Percentiles rank a stretch among this genome's conserved stretches.
Conservation (phyloP, 1,140 invertebrate species). For the Pseudomyrmex sp. region DNA sequence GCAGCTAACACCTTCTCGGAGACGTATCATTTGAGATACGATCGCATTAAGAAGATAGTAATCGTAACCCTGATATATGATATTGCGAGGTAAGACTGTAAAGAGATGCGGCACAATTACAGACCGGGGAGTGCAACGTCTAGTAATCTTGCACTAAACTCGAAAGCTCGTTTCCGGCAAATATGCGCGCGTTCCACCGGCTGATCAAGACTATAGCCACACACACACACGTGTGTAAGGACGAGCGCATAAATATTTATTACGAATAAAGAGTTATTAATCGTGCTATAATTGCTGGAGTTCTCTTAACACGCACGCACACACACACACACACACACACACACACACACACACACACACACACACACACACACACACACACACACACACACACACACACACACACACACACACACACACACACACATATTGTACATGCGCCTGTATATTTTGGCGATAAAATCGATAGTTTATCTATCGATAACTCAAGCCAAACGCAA, state of each 20-base stretch:
- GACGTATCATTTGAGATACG: background rate
- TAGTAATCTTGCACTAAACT: constrained; percentile 43
- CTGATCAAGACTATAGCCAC: constrained; percentile 21
- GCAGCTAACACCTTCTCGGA: constrained; percentile 20
- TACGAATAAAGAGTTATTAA: constrained; percentile 47
- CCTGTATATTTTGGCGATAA: no score
- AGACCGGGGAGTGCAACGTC: constrained; percentile 26
- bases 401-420: no score
- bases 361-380: background rate
- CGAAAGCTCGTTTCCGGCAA: constrained; percentile 51
- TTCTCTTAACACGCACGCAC: background rate
- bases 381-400: background rate
- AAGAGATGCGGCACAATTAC: constrained; percentile 39
- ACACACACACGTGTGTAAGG: background rate
- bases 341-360: no score
- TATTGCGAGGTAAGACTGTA: constrained; percentile 42
- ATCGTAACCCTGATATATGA: constrained; percentile 29
- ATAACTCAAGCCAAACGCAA: background rate
- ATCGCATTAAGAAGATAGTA: constrained; percentile 24
- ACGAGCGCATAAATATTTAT: constrained; percentile 52
- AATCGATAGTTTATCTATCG: background rate
- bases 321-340: no score
- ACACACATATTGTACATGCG: no score
- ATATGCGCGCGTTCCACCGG: constrained; percentile 16
- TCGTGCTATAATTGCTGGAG: background rate